Evolutionary conservation across 2,797 vertebrate species (phyloP), one percentile per base, ranked within the genome.

Genomic region (Crocodylus rhombifer): DNA sequence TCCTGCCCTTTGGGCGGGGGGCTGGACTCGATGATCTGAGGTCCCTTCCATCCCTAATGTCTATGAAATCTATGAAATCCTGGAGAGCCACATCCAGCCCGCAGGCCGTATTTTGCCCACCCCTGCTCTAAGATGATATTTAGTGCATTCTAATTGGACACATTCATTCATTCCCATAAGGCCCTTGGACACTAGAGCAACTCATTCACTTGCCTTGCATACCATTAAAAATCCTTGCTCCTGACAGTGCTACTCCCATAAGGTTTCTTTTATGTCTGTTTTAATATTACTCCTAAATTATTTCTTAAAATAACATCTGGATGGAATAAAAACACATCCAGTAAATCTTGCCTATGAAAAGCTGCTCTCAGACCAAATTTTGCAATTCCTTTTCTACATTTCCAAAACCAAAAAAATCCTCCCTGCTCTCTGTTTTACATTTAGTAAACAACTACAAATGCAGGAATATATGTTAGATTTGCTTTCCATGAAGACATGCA

Each of bases 221-320:
- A 94, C 95, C 91, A 92, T 82, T 93, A 88, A 93, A 96, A 64
- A n/a, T 42, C 85, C 89, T 93, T 83, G 85, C 92, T 95, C 95
- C 92, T 89, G 90, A 92, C 93, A 93, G 71, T 86, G 88, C 26
- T 89, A 77, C 85, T 96, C 95, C 92, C 92, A 92, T 83, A 93
- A 96, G 91, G 62, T 81, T 93, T 96, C 92, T 95, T 94, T 96
- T 91, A 95, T 95, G 91, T 90, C 90, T 91, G 30, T 91, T 95
- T 95, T 83, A 83, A 88, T 96, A 92, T 87, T 92, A 92, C 60
- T 85, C 74, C 82, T 91, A 84, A 77, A 85, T 94, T 94, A 91
- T 96, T 95, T 94, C 94, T 94, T 92, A 96, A 95, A 94, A 91
- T 95, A 95, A 88, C 96, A 96, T 96, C 95, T 97, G 94, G 90